Evolutionary conservation across 2,888 invertebrate species (phyloP).

Genomic region (Pocota personata): DNA sequence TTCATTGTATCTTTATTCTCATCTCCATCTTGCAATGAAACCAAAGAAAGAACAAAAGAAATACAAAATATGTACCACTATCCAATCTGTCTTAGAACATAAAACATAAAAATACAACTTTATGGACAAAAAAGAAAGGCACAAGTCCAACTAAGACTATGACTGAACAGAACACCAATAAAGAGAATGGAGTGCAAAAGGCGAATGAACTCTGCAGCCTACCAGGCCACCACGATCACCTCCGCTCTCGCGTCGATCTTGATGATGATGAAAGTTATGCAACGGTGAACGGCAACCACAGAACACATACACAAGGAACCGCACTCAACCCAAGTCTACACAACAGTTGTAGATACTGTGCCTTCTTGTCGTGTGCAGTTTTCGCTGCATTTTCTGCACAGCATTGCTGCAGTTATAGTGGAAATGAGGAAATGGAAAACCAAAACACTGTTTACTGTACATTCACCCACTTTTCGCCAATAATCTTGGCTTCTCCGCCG

Average conservation of each 20-base stretch:
- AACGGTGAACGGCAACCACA: slow-evolving; percentile 75
- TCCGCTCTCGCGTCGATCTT: slow-evolving; percentile 64
- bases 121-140: slow-evolving; percentile 40
- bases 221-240: slow-evolving; percentile 61
- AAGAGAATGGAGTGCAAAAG: slow-evolving; percentile 80
- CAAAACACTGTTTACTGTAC: slow-evolving; percentile 81
- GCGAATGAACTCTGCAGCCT: slow-evolving; percentile 80
- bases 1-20: background rate
- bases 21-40: background rate
- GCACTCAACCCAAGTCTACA: slow-evolving; percentile 6
- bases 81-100: slow-evolving; percentile 4
- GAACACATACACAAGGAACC: slow-evolving; percentile 7
- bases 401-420: slow-evolving; percentile 66
- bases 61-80: background rate
- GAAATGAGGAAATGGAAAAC: slow-evolving; percentile 81
- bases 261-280: slow-evolving; percentile 80
- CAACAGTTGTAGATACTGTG: background rate
- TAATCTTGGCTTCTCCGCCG: slow-evolving; percentile 24
- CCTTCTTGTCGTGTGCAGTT: slow-evolving; percentile 44
- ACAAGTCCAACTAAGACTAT: slow-evolving; percentile 4
- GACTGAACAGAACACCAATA: slow-evolving; percentile 51
- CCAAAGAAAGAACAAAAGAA: background rate
- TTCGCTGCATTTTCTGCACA: slow-evolving; percentile 65
- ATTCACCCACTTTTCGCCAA: slow-evolving; percentile 82
- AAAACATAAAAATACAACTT: slow-evolving; percentile 11